phyloP scores from a whole-genome alignment of 2,113 vertebrate species.

The Chrysemys picta region DNA sequence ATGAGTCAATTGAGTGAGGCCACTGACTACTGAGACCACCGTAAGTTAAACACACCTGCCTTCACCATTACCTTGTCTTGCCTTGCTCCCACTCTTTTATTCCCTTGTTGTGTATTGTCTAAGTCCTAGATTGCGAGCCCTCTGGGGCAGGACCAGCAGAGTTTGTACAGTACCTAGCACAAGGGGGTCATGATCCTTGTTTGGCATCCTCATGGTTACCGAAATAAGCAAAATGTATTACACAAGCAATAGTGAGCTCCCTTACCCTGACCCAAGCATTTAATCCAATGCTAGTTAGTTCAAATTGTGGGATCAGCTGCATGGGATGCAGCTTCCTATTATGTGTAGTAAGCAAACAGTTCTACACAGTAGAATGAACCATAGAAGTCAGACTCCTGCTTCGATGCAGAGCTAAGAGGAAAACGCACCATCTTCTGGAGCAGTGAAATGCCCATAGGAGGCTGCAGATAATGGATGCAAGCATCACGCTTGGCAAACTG shows the following conservation, averaged over 20 bases:
- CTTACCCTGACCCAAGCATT: not conserved
- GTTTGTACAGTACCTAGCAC: not conserved
- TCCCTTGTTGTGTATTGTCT: not conserved
- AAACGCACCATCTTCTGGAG: not conserved
- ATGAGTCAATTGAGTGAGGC: not conserved
- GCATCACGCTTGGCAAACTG: accelerated
- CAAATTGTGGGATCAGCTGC: accelerated
- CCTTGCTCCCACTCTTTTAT: not conserved
- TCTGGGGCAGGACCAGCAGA: not conserved
- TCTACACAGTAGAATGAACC: not conserved
- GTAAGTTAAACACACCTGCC: not conserved
- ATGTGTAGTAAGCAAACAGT: not conserved
- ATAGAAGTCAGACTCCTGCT: not conserved
- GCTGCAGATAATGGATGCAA: not conserved
- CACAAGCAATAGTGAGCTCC: not conserved
- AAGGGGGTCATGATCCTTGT: not conserved
- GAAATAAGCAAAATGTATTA: not conserved
- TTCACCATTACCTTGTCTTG: not conserved
- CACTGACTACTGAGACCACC: not conserved
- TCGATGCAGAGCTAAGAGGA: not conserved
- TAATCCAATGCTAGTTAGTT: not conserved
- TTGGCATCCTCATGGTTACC: not conserved
- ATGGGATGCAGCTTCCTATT: not conserved
- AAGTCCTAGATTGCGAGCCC: not conserved
- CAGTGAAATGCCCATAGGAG: not conserved